phyloP scores from a whole-genome alignment of 2,888 invertebrate species.

The Oscheius sp. region DNA sequence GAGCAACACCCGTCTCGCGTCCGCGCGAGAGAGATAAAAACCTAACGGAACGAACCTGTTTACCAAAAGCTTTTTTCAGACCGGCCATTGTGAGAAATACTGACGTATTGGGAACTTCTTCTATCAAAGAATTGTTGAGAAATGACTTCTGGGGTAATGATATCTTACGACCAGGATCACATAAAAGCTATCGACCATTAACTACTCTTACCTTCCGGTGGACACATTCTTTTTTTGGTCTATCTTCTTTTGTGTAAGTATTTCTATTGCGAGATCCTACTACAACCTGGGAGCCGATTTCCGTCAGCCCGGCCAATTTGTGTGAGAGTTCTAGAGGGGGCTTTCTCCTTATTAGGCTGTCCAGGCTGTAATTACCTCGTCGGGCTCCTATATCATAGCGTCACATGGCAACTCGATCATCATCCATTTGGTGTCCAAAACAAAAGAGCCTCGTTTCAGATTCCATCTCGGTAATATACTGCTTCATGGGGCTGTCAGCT shows the following conservation, averaged over 20 bases:
- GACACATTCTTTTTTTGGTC: constrained; percentile 80
- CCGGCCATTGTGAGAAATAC: constrained; percentile 93
- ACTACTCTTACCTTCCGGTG: constrained; percentile 87
- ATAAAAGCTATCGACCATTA: constrained; percentile 94
- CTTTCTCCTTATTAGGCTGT: constrained; percentile 26
- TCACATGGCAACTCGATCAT: constrained; percentile 28
- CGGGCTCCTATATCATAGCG: constrained; percentile 30
- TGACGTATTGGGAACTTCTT: constrained; percentile 82
- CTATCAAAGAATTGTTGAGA: constrained; percentile 82
- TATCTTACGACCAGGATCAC: constrained; percentile 88
- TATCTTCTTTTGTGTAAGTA: constrained; percentile 30
- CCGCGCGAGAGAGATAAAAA: constrained; percentile 11
- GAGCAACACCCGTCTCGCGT: constrained; percentile 14
- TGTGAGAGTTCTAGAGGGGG: neutral
- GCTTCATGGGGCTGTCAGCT: constrained; percentile 85
- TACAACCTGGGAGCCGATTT: neutral
- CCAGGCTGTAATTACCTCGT: constrained; percentile 31
- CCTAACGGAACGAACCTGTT: too few species aligned
- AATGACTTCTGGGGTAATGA: constrained; percentile 99
- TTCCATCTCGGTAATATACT: constrained; percentile 87
- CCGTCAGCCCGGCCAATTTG: constrained; percentile 32
- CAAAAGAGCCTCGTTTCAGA: too few species aligned
- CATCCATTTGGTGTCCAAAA: too few species aligned
- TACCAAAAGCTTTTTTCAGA: constrained; percentile 76
- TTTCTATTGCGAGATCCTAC: neutral